These are phyloP conservation scores for Dromococcyx pavoninus DNA, from an alignment of 2,797 vertebrate species.

Conservation along the genomic window DNA sequence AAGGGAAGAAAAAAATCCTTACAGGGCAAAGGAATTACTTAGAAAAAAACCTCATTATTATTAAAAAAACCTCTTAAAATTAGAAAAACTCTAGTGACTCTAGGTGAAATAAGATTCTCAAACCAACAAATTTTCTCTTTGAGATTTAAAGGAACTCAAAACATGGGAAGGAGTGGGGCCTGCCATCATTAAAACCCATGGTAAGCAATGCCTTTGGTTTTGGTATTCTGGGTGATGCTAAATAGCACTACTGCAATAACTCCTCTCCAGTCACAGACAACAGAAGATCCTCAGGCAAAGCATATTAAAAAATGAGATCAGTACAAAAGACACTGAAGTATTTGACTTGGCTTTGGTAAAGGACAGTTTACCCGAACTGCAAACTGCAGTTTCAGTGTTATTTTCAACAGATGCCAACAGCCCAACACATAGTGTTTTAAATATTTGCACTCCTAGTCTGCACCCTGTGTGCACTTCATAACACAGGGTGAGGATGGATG, in stretches of 20 bases:
- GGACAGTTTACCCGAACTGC: not conserved
- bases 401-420: not conserved
- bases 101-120: not conserved
- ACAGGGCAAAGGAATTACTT: not conserved
- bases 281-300: not conserved
- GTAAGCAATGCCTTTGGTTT: not conserved
- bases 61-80: not conserved
- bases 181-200: not conserved
- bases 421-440: too few species aligned
- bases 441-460: not conserved
- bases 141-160: not conserved
- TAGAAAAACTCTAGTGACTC: not conserved
- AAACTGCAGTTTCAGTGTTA: not conserved
- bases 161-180: not conserved
- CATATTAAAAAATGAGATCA: not conserved
- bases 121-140: not conserved
- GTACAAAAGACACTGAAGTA: not conserved
- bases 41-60: not conserved
- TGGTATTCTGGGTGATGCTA: not conserved
- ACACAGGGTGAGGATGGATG: not conserved
- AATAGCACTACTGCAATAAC: not conserved
- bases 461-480: fast-evolving
- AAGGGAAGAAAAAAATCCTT: not conserved
- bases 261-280: not conserved
- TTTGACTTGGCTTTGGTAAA: not conserved